phyloP scores from a whole-genome alignment of 2,888 invertebrate genomes.

The Unio delphinus region DNA sequence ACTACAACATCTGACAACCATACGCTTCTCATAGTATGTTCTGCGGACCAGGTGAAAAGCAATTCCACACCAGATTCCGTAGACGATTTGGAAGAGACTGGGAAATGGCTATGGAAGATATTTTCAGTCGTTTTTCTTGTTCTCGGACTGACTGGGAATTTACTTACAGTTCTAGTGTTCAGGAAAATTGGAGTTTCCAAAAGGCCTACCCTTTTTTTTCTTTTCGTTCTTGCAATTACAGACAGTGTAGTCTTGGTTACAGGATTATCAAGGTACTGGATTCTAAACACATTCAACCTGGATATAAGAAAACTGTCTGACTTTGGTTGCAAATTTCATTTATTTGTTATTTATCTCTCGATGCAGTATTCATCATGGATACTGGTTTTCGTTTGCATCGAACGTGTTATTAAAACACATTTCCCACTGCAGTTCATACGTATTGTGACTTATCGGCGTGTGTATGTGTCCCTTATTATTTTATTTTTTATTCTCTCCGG shows the following conservation, averaged over 20 bases:
- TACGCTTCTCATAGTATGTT: no score
- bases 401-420: slow-evolving; percentile 21
- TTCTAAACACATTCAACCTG: not conserved
- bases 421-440: slow-evolving; percentile 4
- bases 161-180: slow-evolving; percentile 17
- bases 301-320: slow-evolving; percentile 9
- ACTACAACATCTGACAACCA: no score
- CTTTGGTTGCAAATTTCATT: slow-evolving; percentile 21
- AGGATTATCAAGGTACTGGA: slow-evolving; percentile 17
- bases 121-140: slow-evolving; percentile 17
- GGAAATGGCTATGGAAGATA: slow-evolving; percentile 13
- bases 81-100: not conserved
- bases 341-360: slow-evolving; percentile 27
- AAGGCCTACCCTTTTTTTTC: slow-evolving; percentile 15
- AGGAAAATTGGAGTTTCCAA: slow-evolving; percentile 11
- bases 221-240: slow-evolving; percentile 17
- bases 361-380: slow-evolving; percentile 11
- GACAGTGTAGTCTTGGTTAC: slow-evolving; percentile 19
- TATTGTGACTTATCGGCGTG: slow-evolving; percentile 7
- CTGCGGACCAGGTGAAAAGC: no score
- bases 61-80: no score
- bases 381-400: slow-evolving; percentile 8
- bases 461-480: slow-evolving; percentile 8
- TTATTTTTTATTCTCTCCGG: slow-evolving; percentile 4
- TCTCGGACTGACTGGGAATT: slow-evolving; percentile 22